phyloP scores from a whole-genome alignment of 2,797 vertebrate species.

The Hapalemur alaotrensis region DNA sequence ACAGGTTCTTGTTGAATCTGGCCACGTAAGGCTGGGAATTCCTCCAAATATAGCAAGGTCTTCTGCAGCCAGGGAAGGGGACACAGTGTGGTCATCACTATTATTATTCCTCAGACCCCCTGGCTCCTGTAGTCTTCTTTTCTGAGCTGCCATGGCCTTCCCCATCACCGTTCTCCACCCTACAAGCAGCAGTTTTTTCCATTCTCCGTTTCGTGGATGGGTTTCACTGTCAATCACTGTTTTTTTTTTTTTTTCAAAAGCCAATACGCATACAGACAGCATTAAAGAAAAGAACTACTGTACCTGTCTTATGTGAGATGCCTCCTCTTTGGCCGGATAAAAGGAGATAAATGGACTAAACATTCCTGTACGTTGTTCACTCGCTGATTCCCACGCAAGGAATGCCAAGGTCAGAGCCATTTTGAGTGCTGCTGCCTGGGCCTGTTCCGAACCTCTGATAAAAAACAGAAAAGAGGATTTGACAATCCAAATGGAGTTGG shows the following conservation, averaged over 20 bases:
- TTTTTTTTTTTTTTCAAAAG: background rate
- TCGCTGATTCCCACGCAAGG: background rate
- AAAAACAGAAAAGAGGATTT: conserved; percentile 9
- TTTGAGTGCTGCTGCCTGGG: background rate
- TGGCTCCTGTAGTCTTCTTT: background rate
- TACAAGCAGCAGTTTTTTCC: background rate
- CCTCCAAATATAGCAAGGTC: background rate
- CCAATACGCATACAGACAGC: background rate
- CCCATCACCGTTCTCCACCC: too few relatives aligned
- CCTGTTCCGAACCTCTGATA: background rate
- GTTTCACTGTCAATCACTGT: background rate
- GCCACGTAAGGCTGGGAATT: background rate
- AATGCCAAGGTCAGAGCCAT: background rate
- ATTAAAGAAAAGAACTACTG: background rate
- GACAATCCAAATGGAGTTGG: background rate
- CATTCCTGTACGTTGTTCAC: background rate
- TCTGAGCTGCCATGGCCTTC: background rate
- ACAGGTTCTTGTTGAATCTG: background rate
- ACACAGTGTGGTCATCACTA: too few relatives aligned
- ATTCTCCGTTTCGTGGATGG: fast-evolving
- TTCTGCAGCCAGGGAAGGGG: background rate
- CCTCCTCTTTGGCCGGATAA: background rate
- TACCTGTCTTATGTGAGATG: background rate
- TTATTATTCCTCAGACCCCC: background rate
- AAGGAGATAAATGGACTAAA: background rate